Evolutionary conservation across 1,140 invertebrate species (phyloP).

Genomic region (Drosophila navojoa): DNA sequence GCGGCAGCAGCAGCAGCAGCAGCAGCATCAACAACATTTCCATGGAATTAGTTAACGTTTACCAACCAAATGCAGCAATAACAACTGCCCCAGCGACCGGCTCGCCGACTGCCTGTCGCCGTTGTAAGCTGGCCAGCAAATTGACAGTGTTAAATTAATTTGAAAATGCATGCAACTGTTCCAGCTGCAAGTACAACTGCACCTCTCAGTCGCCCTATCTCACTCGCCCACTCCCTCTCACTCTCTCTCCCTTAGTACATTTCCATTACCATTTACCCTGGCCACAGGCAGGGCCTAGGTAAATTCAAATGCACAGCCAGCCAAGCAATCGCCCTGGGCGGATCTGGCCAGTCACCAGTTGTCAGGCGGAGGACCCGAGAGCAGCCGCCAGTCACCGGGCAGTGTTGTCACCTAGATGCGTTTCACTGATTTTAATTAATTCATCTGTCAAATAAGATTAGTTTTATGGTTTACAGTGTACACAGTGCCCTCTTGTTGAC

Average conservation of each 20-base stretch:
- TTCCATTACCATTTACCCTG: constrained; percentile 23
- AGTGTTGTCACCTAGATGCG: constrained; percentile 69
- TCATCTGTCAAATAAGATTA: constrained; percentile 83
- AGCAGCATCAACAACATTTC: constrained; percentile 65
- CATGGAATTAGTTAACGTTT: constrained; percentile 82
- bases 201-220: not conserved
- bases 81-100: constrained; percentile 35
- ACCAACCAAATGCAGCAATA: constrained; percentile 63
- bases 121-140: constrained; percentile 73
- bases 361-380: not conserved
- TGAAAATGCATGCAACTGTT: constrained; percentile 73
- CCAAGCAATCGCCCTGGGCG: constrained; percentile 25
- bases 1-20: not conserved
- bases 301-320: constrained; percentile 43
- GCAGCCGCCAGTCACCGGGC: constrained; percentile 10
- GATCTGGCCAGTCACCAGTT: constrained; percentile 20
- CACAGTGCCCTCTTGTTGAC: constrained; percentile 29
- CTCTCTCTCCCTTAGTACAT: constrained; percentile 22
- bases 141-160: constrained; percentile 83
- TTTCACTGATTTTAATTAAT: constrained; percentile 82
- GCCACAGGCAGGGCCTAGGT: constrained; percentile 29
- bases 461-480: constrained; percentile 79
- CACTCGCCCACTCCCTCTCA: constrained; percentile 2
- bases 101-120: constrained; percentile 29
- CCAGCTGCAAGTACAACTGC: constrained; percentile 16